Base-by-base conservation (phyloP, 1,140 invertebrate genomes). In the Charaxes varanes region DNA sequence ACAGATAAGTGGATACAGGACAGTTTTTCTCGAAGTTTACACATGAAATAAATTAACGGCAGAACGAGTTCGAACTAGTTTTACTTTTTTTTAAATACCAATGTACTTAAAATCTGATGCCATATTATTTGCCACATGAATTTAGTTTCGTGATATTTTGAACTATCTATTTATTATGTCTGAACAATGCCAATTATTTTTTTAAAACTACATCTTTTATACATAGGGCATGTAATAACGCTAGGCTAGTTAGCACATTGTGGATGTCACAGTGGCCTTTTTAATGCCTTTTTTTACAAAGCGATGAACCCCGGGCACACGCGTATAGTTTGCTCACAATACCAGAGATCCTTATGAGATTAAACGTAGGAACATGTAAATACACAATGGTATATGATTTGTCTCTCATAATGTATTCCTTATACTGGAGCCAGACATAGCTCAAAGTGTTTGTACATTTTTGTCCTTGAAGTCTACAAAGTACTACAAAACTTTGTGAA, bases 81-180 rank as follows among this genome's bases (percentile, higher is more conserved):
- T 64, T 69, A 61, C 67, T 60, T 36, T 47, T 41, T 30, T 17
- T 27, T 15, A 21, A n/a, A 17, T 15, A 35, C 14, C 17, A 64
- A 68, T 65, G 78, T 83, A 83, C 78, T 83, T 83, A 83, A 83
- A 69, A 61, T 73, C 78, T 80, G 76, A 77, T 83, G 78, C 78
- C 78, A 83, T 83, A 83, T 79, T 69, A 66, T 82, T 79, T 79
- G 74, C 74, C 78, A 82, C 78, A 54, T 79, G 70, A 70, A 72
- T 77, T 79, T 72, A 62, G 52, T 77, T 73, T 74, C 68, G 69
- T 79, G 69, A 76, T 79, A 74, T 78, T 68, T 66, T 76, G 62
- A 64, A 71, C 59, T 68, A 57, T 70, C 63, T 76, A 61, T 69
- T 69, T 76, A 76, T 63, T 57, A 54, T 62, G 53, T 60, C 66